Percentiles rank a stretch among this genome's conserved stretches.
Evolutionary conservation across 23 tunicate genomes (phyloP).

Genomic region (Halocynthia aurantium): DNA sequence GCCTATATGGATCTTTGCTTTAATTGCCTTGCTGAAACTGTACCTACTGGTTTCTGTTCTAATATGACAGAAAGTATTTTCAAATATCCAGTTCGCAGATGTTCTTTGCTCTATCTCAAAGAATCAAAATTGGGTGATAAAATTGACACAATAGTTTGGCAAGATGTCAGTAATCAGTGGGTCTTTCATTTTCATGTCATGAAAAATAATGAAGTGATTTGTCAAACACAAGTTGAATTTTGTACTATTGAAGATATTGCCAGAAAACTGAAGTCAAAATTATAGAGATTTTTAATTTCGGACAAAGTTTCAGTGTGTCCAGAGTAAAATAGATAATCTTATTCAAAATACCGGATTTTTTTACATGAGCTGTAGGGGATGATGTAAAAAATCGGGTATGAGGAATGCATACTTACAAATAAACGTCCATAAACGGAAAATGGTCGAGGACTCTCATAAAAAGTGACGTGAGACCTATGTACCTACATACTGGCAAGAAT

Average conservation of each 20-base stretch:
- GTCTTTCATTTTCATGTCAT: slow-evolving; percentile 19
- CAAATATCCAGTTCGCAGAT: background rate
- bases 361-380: too few relatives aligned
- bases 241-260: too few relatives aligned
- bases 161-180: slow-evolving; percentile 2
- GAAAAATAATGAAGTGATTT: background rate
- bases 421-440: too few relatives aligned
- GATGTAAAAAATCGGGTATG: too few relatives aligned
- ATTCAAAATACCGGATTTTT: too few relatives aligned
- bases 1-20: background rate
- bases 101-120: background rate
- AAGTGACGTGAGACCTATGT: too few relatives aligned
- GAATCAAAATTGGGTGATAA: background rate
- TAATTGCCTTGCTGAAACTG: background rate
- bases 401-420: too few relatives aligned
- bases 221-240: slow-evolving; percentile 13
- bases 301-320: too few relatives aligned
- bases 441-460: too few relatives aligned
- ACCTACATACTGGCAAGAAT: too few relatives aligned
- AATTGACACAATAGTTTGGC: slow-evolving; percentile 8
- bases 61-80: background rate
- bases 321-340: too few relatives aligned
- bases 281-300: too few relatives aligned
- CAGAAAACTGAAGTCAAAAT: slow-evolving; percentile 4
- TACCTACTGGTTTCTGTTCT: background rate